Percentiles rank a stretch among this genome's conserved stretches.
These are phyloP conservation scores for Amblyjoppa proteus DNA, from an alignment of 2,888 invertebrate species.

Conservation along the genomic window DNA sequence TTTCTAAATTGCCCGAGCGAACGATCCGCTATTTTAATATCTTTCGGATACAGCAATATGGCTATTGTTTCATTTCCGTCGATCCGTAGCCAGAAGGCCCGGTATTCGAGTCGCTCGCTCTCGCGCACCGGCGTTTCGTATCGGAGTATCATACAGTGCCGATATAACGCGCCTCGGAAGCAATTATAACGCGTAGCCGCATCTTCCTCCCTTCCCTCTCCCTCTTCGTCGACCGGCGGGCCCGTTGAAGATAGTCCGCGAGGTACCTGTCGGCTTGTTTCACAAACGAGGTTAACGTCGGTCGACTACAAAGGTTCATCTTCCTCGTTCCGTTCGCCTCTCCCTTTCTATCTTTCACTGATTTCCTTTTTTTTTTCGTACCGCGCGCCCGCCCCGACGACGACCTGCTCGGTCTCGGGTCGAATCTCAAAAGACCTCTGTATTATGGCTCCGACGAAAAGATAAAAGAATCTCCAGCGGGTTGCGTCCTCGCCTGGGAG, in stretches of 20 bases:
- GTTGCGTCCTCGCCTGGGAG: conserved; percentile 22
- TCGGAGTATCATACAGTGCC: conserved; percentile 71
- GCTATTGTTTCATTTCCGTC: background rate
- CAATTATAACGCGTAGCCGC: conserved; percentile 79
- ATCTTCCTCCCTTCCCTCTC: background rate
- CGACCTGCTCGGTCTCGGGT: conserved; percentile 24
- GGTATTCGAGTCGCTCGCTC: conserved; percentile 46
- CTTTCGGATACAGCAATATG: background rate
- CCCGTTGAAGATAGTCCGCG: background rate
- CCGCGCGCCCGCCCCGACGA: conserved; percentile 35
- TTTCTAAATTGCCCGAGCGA: too few relatives aligned
- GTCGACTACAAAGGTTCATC: conserved; percentile 81
- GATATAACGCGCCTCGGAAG: conserved; percentile 79
- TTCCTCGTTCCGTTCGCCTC: conserved; percentile 55
- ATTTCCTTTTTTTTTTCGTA: conserved; percentile 29
- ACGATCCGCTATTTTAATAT: too few relatives aligned
- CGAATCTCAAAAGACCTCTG: conserved; percentile 35
- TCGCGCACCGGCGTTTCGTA: conserved; percentile 43
- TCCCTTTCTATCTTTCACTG: conserved; percentile 49
- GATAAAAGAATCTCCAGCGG: conserved; percentile 5
- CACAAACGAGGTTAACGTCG: conserved; percentile 82
- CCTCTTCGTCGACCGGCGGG: background rate
- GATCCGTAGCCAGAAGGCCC: background rate
- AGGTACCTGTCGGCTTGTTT: conserved; percentile 83
- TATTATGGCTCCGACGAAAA: conserved; percentile 12